These are phyloP conservation scores for Ciona savignyi DNA, from an alignment of 23 tunicate species.

Conservation along the genomic window DNA sequence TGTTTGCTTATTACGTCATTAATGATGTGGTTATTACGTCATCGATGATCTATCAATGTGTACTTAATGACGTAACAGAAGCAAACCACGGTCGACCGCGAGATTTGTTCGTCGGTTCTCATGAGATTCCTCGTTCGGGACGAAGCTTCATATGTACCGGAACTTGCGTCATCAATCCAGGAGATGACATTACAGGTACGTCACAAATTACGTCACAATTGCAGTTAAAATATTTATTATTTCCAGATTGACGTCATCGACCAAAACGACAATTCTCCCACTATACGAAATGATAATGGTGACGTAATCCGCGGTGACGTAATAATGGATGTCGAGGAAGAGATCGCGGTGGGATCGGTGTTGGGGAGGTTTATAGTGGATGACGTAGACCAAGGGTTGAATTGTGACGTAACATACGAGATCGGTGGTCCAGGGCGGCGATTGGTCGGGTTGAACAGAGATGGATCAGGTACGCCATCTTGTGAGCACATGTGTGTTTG, in stretches of 20 bases:
- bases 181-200: constrained; percentile 37
- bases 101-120: constrained; percentile 32
- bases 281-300: constrained; percentile 16
- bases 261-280: constrained; percentile 78
- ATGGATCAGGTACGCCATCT: constrained; percentile 42
- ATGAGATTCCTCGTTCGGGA: constrained; percentile 38
- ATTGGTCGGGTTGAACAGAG: constrained; percentile 5
- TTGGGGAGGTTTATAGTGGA: constrained; percentile 19
- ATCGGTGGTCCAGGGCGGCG: constrained; percentile 7
- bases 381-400: constrained; percentile 51
- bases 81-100: constrained; percentile 51
- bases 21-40: too few relatives aligned
- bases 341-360: constrained; percentile 31
- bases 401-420: constrained; percentile 54
- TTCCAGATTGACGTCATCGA: constrained; percentile 54
- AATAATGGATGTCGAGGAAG: constrained; percentile 59
- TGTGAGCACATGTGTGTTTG: too few relatives aligned
- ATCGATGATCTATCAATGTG: too few relatives aligned
- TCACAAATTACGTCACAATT: too few relatives aligned
- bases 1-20: neutral
- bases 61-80: constrained; percentile 1
- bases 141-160: constrained; percentile 23
- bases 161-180: constrained; percentile 27
- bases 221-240: constrained; percentile 1
- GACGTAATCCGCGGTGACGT: constrained; percentile 16